A percentile compares a stretch with the other conserved stretches of the same genome.
These are phyloP conservation scores for Autographa pulchrina DNA, from an alignment of 2,888 invertebrate species.

Conservation along the genomic window DNA sequence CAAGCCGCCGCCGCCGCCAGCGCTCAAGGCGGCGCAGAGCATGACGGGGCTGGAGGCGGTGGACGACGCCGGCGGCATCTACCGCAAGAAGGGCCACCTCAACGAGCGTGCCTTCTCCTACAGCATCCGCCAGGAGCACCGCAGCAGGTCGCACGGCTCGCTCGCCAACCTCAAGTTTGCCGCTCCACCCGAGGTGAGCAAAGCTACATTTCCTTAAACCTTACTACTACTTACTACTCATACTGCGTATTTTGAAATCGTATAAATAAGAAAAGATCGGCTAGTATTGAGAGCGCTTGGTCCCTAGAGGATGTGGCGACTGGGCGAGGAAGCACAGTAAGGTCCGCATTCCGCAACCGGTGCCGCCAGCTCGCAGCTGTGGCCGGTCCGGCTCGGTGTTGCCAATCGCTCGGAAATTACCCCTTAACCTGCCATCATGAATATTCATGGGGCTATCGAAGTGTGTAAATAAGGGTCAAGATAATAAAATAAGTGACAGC, in stretches of 20 bases:
- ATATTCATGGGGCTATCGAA: constrained; percentile 40
- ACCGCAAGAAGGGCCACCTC: constrained; percentile 96
- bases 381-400: constrained; percentile 36
- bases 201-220: constrained; percentile 1
- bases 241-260: not conserved
- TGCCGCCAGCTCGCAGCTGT: constrained; percentile 32
- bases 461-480: constrained; percentile 45
- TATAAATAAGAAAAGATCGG: not conserved
- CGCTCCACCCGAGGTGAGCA: constrained; percentile 90
- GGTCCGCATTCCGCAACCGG: constrained; percentile 56
- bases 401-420: constrained; percentile 3
- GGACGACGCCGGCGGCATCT: constrained; percentile 92
- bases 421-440: constrained; percentile 22
- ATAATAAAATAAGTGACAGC: constrained; percentile 35
- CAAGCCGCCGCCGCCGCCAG: constrained; percentile 90
- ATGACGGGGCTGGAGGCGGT: constrained; percentile 91
- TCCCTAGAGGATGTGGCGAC: constrained; percentile 20
- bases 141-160: constrained; percentile 97
- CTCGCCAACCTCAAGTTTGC: constrained; percentile 97
- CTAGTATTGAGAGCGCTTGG: not conserved
- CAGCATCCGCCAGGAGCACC: constrained; percentile 97
- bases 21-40: constrained; percentile 92
- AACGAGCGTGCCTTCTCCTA: constrained; percentile 98
- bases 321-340: constrained; percentile 45
- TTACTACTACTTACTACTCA: not conserved